Evolutionary conservation across 2,888 invertebrate genomes (phyloP).

Genomic region (Meteorus cinctellus): DNA sequence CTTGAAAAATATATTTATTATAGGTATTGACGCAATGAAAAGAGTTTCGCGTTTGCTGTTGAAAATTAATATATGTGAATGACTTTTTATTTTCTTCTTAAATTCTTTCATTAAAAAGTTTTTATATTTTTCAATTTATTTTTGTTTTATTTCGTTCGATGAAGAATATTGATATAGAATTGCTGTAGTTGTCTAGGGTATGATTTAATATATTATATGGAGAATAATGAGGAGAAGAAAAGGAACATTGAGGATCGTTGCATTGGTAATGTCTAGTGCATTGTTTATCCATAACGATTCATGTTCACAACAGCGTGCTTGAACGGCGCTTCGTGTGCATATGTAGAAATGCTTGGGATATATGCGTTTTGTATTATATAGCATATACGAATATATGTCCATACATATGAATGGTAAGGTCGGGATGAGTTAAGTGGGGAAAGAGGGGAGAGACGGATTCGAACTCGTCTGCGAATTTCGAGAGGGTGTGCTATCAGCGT

Average conservation of each 20-base stretch:
- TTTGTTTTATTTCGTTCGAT: neutral
- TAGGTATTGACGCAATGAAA: neutral
- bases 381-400: slow-evolving; percentile 3
- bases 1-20: neutral
- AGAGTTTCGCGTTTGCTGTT: neutral
- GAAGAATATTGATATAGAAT: neutral
- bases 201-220: neutral
- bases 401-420: neutral
- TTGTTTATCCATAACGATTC: slow-evolving; percentile 55
- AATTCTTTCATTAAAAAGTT: neutral
- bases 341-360: slow-evolving; percentile 7
- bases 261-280: slow-evolving; percentile 68
- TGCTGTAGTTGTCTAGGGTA: neutral
- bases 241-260: slow-evolving; percentile 59
- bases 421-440: too few species aligned
- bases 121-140: neutral
- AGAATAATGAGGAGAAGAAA: neutral
- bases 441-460: neutral
- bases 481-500: slow-evolving; percentile 24
- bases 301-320: slow-evolving; percentile 6
- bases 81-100: neutral
- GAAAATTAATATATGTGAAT: neutral
- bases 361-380: slow-evolving; percentile 2
- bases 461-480: slow-evolving; percentile 40
- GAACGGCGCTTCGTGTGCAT: neutral